Evolutionary conservation across 1,140 invertebrate genomes (phyloP), one percentile per base, ranked within the genome.

Genomic region (Drosophila burlai): DNA sequence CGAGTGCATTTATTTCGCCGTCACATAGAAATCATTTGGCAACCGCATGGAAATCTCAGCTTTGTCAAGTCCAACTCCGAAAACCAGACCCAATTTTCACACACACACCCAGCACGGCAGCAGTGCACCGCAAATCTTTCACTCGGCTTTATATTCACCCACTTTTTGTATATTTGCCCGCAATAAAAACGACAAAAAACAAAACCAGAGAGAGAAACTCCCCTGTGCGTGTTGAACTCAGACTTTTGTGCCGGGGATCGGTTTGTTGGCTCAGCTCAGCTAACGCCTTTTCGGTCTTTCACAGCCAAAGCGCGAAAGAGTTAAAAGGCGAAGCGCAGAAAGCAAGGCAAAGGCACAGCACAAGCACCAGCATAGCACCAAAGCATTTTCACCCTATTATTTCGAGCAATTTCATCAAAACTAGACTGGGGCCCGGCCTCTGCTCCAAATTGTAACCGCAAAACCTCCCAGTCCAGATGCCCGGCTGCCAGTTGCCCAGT

Each of bases 321-420:
- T 89, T 87, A 79, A 87, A 83, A 86, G 72, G 72, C 83, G 62
- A 60, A 62, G 64, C 47, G 50, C 74, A 46, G 75, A 63, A 60
- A 43, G 38, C 63, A 71, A 42, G 42, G 55, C 31, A 31, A 31
- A n/a, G 11, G 54, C 54, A 45, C 2, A 77, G 46, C 40, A 47
- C 21, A 2, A 61, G 38, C 21, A 63, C 34, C 26, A 47, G 52
- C 60, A 65, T 58, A 47, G 52, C 60, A 65, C 64, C 71, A 61
- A 77, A 81, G 81, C 85, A 90, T 89, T 89, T 89, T 84, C 84
- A 89, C 84, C 84, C 84, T 89, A 89, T 89, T 89, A 89, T 89
- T 89, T 89, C 85, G 52, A 90, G 85, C 84, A 89, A 89, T 89
- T 89, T 90, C 85, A 81, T 90, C 84, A 90, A 90, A 89, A 89